Percentiles rank a stretch among this genome's conserved stretches.
Evolutionary conservation across 2,888 invertebrate species (phyloP).

Genomic region (Caenorhabditis japonica): DNA sequence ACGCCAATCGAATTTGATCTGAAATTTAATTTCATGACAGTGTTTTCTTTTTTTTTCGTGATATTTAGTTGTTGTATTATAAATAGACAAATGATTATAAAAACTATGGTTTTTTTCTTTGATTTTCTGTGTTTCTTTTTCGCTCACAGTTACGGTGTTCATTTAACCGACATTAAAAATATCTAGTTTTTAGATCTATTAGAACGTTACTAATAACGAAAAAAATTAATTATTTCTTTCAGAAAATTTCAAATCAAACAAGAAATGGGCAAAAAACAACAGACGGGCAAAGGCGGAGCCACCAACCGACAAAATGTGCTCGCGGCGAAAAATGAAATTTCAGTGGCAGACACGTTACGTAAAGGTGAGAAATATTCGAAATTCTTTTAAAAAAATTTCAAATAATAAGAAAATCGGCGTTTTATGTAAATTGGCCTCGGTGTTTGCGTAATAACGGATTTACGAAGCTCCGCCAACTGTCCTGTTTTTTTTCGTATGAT

Average conservation of each 20-base stretch:
- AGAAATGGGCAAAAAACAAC: conserved; percentile 48
- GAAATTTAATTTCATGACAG: no score
- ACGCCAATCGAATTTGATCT: conserved; percentile 35
- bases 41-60: conserved; percentile 7
- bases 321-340: conserved; percentile 52
- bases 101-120: no score
- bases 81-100: conserved; percentile 17
- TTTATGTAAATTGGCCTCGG: conserved; percentile 1
- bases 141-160: no score
- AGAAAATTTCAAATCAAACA: neutral
- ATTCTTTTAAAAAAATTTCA: neutral
- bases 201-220: neutral
- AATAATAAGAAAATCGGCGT: neutral
- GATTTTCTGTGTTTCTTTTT: no score
- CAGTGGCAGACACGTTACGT: conserved; percentile 41
- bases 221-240: neutral
- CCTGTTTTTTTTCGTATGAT: no score
- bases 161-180: no score
- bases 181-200: neutral
- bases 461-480: no score
- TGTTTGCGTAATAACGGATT: no score
- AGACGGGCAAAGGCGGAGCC: conserved; percentile 30
- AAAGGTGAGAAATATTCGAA: no score
- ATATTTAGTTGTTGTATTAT: conserved; percentile 9
- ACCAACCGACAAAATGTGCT: conserved; percentile 39